Percentiles rank a stretch among this genome's conserved stretches.
Conservation (phyloP, 1,140 invertebrate genomes). For the Cylas formicarius region DNA sequence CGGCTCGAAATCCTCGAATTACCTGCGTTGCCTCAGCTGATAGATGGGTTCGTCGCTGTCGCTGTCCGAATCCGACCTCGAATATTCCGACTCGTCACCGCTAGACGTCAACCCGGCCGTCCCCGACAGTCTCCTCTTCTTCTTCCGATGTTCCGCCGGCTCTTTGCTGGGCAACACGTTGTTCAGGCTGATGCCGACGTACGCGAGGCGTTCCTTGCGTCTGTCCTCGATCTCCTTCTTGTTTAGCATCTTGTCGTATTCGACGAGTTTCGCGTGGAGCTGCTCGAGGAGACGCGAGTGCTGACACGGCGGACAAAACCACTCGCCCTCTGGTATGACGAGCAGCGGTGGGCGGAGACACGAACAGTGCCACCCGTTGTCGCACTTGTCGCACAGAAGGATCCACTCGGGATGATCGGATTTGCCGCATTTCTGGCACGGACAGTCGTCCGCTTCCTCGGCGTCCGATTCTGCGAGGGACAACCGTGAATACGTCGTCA, state of each 20-base stretch:
- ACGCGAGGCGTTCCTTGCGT: constrained; percentile 63
- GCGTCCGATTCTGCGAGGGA: constrained; percentile 44
- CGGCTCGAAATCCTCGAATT: neutral
- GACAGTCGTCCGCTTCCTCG: constrained; percentile 60
- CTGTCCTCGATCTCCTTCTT: constrained; percentile 57
- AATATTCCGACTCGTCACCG: constrained; percentile 22
- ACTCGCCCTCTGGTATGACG: constrained; percentile 91
- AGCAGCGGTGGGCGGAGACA: constrained; percentile 86
- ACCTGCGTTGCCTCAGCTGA: constrained; percentile 62
- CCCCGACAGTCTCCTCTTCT: constrained; percentile 34
- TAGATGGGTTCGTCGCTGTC: constrained; percentile 67
- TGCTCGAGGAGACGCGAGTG: constrained; percentile 70
- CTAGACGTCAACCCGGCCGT: constrained; percentile 25
- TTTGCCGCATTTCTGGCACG: constrained; percentile 81
- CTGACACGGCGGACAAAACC: constrained; percentile 94
- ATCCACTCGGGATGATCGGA: constrained; percentile 94
- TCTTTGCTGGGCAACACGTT: constrained; percentile 56
- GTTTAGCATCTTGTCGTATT: constrained; percentile 60
- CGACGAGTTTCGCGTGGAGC: constrained; percentile 52
- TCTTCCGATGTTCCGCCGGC: constrained; percentile 30
- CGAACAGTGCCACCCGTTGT: constrained; percentile 90
- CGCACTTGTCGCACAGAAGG: constrained; percentile 88
- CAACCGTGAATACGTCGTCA: constrained; percentile 7
- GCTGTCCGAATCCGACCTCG: constrained; percentile 35
- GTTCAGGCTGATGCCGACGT: constrained; percentile 69